Conservation (phyloP, 2,113 vertebrate genomes). For the Electrona antarctica region DNA sequence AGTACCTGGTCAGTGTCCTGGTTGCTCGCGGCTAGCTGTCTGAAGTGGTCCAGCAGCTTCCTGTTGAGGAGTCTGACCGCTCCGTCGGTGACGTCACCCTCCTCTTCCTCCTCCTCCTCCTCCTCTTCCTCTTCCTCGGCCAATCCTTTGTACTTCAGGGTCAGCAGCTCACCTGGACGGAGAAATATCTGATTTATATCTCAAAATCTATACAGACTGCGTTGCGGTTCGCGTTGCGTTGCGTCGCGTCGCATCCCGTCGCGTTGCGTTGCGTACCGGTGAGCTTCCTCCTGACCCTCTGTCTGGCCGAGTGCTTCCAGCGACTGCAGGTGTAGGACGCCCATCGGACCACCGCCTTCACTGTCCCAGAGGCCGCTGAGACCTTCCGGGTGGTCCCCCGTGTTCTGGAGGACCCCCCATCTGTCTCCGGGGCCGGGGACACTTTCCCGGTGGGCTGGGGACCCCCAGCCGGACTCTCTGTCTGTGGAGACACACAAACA, state of each 20-base stretch:
- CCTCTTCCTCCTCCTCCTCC: conserved; percentile 16
- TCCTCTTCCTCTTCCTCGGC: conserved; percentile 44
- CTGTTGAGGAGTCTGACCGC: conserved; percentile 42
- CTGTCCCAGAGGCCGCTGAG: neutral
- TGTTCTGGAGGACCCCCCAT: neutral
- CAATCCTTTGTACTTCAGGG: conserved; percentile 63
- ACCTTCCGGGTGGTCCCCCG: too few relatives aligned
- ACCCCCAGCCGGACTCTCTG: neutral
- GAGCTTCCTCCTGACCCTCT: conserved; percentile 31
- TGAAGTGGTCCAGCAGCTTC: conserved; percentile 71
- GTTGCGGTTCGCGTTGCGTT: neutral
- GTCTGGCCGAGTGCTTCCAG: conserved; percentile 48
- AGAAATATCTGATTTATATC: neutral
- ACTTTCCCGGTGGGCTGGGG: conserved; percentile 5
- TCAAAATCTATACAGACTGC: too few relatives aligned
- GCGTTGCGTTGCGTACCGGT: conserved; percentile 42
- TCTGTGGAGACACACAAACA: neutral
- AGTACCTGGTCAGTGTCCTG: conserved; percentile 65
- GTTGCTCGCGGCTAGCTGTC: conserved; percentile 57
- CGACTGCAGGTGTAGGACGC: conserved; percentile 55
- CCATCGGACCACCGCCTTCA: conserved; percentile 39
- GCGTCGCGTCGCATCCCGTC: neutral
- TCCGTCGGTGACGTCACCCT: conserved; percentile 43
- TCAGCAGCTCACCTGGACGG: conserved; percentile 40
- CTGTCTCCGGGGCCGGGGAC: neutral